Evolutionary conservation across 1,140 invertebrate species (phyloP), one percentile per base, ranked within the genome.

Genomic region (Eurosta solidaginis): DNA sequence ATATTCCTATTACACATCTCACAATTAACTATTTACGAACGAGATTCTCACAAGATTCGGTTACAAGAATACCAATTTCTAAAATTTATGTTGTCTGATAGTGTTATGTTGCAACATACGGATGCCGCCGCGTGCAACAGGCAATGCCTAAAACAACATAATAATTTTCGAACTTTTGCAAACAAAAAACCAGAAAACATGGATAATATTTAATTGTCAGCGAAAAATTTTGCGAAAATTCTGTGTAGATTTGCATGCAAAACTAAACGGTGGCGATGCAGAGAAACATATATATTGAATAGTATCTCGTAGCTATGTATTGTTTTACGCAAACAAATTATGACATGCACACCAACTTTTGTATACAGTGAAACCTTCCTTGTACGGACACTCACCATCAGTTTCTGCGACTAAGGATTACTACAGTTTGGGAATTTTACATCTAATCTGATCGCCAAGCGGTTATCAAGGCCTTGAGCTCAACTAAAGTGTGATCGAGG

Each of bases 171-270:
- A 59, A 59, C 54, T 59, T 59, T 59, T 59, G 54, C 17, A 17
- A 14, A n/a, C n/a, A n/a, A n/a, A n/a, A n/a, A n/a, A n/a, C n/a
- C 54, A 59, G 54, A 33, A 59, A 59, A 59, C n/a, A n/a, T n/a
- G n/a, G n/a, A n/a, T 59, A 59, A 59, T 59, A 59, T 59, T 59
- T 59, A 59, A 59, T 59, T 59, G 54, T 59, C 54, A 59, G 54
- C 54, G 54, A 59, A 59, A 59, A 59, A 59, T 59, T 59, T 59
- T 59, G 54, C 54, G 54, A 59, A 36, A 59, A 59, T 59, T 59
- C 54, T 59, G 14, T 5, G 14, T 29, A 59, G 54, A 59, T 59
- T 59, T 59, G 29, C 54, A 59, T 59, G 54, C 54, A 27, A 54
- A 27, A 54, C 0, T 27, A 54, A 25, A 54, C 22, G 50, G 22